Base-by-base conservation (phyloP, 2,888 invertebrate genomes). In the Apoda limacodes region DNA sequence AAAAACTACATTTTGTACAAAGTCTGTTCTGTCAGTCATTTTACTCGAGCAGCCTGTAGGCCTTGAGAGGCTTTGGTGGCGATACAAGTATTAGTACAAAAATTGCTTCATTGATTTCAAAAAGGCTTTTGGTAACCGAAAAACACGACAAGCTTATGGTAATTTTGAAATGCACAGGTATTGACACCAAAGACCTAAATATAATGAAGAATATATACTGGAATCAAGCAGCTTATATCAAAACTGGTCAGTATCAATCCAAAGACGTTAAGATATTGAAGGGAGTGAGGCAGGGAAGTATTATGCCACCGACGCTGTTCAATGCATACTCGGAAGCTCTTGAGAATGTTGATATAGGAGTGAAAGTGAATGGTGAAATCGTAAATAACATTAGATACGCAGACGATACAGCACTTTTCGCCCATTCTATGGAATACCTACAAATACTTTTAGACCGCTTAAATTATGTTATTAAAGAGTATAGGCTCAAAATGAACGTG, bases 51-150 rank as follows among this genome's bases (percentile, higher is more conserved):
- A n/a, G n/a, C n/a, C n/a, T n/a, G n/a, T n/a, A n/a, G 38, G 13
- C 35, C 38, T 12, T 27, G 40, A n/a, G 37, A 42, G 27, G 35
- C 34, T n/a, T 32, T 37, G 14, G 38, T 40, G 34, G 36, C 43
- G 5, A 11, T 39, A 3, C 24, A 42, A n/a, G 34, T 36, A 3
- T 23, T 38, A 5, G 29, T 40, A 12, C 40, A 42, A 21, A 42
- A 41, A 25, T 41, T 37, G 37, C 23, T 37, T 40, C 19, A 32
- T 40, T n/a, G 36, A 34, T 25, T 40, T 32, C 23, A 34, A 37
- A 17, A 40, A 40, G 15, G 34, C 36, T 5, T 34, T 40, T 23
- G 32, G 34, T 22, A 26, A 36, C n/a, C 13, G 31, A 35, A 20
- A 27, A 22, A 13, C 21, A 20, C 14, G 28, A 27, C n/a, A n/a